Conservation (phyloP, 2,888 invertebrate species). For the Euproctis similis region DNA sequence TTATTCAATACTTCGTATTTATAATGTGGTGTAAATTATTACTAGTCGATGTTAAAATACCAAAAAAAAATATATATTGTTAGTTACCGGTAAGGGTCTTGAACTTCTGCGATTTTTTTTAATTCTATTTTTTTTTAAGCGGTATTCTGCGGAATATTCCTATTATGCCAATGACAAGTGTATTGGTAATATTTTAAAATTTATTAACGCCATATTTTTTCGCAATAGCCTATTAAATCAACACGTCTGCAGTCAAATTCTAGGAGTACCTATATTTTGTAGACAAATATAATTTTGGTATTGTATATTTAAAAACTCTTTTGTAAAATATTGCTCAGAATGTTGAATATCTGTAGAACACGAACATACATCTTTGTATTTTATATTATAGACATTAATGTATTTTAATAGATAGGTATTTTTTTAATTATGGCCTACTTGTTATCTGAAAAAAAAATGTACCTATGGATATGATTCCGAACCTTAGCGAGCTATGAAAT, state of each 20-base stretch:
- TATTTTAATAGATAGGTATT: conserved; percentile 47
- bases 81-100: conserved; percentile 14
- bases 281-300: conserved; percentile 1
- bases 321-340: conserved; percentile 30
- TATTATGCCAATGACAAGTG: no score
- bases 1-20: conserved; percentile 26
- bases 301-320: conserved; percentile 13
- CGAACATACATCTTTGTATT: conserved; percentile 33
- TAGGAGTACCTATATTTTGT: conserved; percentile 2
- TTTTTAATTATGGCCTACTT: conserved; percentile 37
- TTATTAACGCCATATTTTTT: no score
- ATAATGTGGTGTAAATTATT: conserved; percentile 46
- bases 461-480: conserved; percentile 31
- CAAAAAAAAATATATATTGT: conserved; percentile 24
- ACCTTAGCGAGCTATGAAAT: conserved; percentile 40
- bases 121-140: no score
- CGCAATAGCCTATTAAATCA: no score
- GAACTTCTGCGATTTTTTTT: background rate
- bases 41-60: conserved; percentile 45
- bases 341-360: conserved; percentile 21
- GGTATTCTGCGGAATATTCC: no score
- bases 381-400: conserved; percentile 46
- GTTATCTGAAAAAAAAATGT: conserved; percentile 28
- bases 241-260: no score
- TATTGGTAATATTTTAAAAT: no score